phyloP scores from a whole-genome alignment of 2,888 invertebrate genomes.

The Dascillus cervinus region DNA sequence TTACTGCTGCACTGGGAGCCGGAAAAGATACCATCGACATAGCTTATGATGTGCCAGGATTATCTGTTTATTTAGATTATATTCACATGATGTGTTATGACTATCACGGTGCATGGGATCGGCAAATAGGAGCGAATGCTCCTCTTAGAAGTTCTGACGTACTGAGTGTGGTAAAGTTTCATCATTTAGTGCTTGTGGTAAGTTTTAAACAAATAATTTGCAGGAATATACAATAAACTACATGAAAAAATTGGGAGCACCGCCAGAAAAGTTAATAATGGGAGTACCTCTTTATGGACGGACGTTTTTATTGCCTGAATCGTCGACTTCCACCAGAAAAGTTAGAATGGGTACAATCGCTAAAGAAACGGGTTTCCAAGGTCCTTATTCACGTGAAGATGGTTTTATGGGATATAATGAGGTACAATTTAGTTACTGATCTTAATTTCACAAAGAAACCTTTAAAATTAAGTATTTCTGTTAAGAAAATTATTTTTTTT shows the following conservation, averaged over 20 bases:
- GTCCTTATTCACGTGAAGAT: constrained; percentile 68
- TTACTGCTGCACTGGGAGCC: constrained; percentile 79
- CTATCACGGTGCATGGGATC: constrained; percentile 81
- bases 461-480: background rate
- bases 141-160: constrained; percentile 57
- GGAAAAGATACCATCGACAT: constrained; percentile 65
- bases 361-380: constrained; percentile 59
- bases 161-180: constrained; percentile 63
- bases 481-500: no score
- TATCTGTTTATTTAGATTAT: constrained; percentile 61
- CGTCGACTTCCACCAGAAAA: constrained; percentile 23
- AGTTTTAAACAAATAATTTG: constrained; percentile 29
- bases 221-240: constrained; percentile 56
- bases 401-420: constrained; percentile 88
- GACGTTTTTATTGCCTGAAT: constrained; percentile 53
- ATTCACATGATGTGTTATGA: constrained; percentile 87
- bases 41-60: constrained; percentile 67
- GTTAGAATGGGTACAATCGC: constrained; percentile 49
- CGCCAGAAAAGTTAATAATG: constrained; percentile 67
- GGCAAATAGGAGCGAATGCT: constrained; percentile 67
- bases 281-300: constrained; percentile 81
- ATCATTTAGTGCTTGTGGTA: no score
- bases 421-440: constrained; percentile 41
- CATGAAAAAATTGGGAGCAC: constrained; percentile 64
- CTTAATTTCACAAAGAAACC: background rate